Evolutionary conservation across 2,888 invertebrate species (phyloP).

Genomic region (Dinocampus coccinellae): DNA sequence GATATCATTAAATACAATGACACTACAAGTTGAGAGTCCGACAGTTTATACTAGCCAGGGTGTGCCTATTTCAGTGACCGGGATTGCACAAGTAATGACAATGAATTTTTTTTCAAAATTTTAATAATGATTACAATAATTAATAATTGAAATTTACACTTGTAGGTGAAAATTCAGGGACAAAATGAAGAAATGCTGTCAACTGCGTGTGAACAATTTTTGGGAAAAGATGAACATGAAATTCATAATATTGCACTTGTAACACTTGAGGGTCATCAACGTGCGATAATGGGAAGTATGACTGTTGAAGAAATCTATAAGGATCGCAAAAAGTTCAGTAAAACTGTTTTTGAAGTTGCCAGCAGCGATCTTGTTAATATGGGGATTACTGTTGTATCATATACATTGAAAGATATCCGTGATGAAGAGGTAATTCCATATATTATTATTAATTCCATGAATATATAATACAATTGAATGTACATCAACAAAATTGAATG

Average conservation of each 20-base stretch:
- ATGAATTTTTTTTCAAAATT: background rate
- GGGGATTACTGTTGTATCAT: constrained; percentile 96
- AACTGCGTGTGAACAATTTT: constrained; percentile 94
- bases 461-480: background rate
- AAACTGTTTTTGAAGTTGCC: constrained; percentile 94
- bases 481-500: background rate
- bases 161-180: constrained; percentile 87
- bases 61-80: constrained; percentile 96
- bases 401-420: constrained; percentile 93
- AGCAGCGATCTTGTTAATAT: constrained; percentile 95
- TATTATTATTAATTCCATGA: background rate
- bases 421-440: constrained; percentile 87
- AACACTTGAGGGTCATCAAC: constrained; percentile 93
- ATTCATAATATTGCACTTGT: constrained; percentile 93
- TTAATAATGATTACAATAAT: constrained; percentile 16
- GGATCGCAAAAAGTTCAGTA: constrained; percentile 95
- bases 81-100: constrained; percentile 89
- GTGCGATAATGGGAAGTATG: constrained; percentile 97
- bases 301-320: constrained; percentile 97
- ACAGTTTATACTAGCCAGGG: constrained; percentile 97
- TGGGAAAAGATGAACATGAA: constrained; percentile 89
- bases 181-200: constrained; percentile 91
- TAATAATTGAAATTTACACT: constrained; percentile 41
- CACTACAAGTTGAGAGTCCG: constrained; percentile 94
- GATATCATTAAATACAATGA: constrained; percentile 97